A percentile compares a stretch with the other conserved stretches of the same genome.
Conservation (phyloP, 1,140 invertebrate genomes). For the Anoplophora glabripennis region DNA sequence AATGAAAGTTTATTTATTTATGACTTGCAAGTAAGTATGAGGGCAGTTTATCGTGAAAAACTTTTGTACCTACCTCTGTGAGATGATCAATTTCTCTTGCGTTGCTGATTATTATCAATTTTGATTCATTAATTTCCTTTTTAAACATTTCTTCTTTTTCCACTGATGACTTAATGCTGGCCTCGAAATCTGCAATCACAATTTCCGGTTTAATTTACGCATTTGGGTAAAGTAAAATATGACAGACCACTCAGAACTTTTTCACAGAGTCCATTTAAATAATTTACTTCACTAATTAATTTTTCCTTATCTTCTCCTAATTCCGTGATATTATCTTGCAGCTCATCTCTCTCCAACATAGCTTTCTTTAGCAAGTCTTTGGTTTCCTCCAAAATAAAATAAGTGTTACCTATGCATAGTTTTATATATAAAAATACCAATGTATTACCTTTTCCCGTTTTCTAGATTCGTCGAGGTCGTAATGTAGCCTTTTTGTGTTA, state of each 20-base stretch:
- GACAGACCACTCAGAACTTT: constrained; percentile 25
- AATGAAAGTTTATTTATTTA: no score
- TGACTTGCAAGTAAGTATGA: no score
- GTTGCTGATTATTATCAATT: constrained; percentile 5
- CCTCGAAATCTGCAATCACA: constrained; percentile 23
- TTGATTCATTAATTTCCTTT: constrained; percentile 19
- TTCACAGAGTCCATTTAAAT: constrained; percentile 21
- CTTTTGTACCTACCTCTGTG: neutral
- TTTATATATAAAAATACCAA: neutral
- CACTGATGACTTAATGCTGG: constrained; percentile 19
- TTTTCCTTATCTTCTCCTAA: constrained; percentile 20
- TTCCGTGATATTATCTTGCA: constrained; percentile 11
- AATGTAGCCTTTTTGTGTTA: constrained; percentile 27
- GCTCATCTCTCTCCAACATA: neutral
- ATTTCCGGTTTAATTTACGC: neutral
- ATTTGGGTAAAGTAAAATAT: neutral
- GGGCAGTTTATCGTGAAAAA: neutral
- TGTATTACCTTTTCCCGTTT: constrained; percentile 26
- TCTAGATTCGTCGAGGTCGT: constrained; percentile 29
- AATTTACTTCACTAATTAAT: constrained; percentile 15
- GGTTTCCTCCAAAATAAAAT: neutral
- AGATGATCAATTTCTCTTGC: constrained; percentile 13
- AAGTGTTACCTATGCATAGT: neutral
- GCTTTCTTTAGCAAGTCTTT: constrained; percentile 3
- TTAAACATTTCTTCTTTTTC: constrained; percentile 26